Percentiles rank a stretch among this genome's conserved stretches.
These are phyloP conservation scores for Drosophila repleta DNA, from an alignment of 1,140 invertebrate genomes.

Conservation along the genomic window DNA sequence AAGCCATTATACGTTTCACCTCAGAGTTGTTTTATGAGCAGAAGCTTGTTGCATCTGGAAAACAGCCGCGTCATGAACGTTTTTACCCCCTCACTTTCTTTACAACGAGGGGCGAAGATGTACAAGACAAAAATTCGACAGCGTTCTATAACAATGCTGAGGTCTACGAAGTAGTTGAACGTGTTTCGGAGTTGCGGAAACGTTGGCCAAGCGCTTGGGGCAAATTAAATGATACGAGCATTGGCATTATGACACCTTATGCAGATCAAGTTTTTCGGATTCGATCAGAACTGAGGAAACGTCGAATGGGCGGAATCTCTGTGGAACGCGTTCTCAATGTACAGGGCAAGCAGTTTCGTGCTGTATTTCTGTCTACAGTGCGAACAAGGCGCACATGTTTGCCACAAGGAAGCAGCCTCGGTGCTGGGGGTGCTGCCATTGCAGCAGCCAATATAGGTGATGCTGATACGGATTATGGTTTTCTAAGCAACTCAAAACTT, in stretches of 20 bases:
- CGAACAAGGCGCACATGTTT: constrained; percentile 90
- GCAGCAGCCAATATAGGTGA: constrained; percentile 76
- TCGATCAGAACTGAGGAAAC: constrained; percentile 90
- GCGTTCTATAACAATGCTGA: constrained; percentile 94
- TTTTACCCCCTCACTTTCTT: constrained; percentile 93
- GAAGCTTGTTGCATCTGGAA: constrained; percentile 89
- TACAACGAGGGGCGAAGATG: constrained; percentile 91
- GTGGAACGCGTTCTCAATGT: constrained; percentile 95
- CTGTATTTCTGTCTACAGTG: constrained; percentile 93
- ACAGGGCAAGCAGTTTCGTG: constrained; percentile 95
- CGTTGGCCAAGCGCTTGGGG: constrained; percentile 92
- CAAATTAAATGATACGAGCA: constrained; percentile 89
- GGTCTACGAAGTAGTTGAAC: constrained; percentile 91
- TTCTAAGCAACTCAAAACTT: constrained; percentile 93
- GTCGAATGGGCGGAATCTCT: constrained; percentile 89
- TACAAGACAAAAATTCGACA: constrained; percentile 92
- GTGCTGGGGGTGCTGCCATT: constrained; percentile 41
- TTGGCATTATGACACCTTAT: constrained; percentile 94
- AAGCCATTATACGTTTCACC: constrained; percentile 92
- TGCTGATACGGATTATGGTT: constrained; percentile 91
- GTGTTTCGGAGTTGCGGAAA: constrained; percentile 88
- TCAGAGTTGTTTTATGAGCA: constrained; percentile 94
- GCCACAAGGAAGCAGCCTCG: constrained; percentile 68
- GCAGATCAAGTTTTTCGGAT: constrained; percentile 92
- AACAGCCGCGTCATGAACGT: constrained; percentile 87